Percentiles rank a stretch among this genome's conserved stretches.
Conservation (phyloP, 1,140 invertebrate genomes). For the Panulirus ornatus region DNA sequence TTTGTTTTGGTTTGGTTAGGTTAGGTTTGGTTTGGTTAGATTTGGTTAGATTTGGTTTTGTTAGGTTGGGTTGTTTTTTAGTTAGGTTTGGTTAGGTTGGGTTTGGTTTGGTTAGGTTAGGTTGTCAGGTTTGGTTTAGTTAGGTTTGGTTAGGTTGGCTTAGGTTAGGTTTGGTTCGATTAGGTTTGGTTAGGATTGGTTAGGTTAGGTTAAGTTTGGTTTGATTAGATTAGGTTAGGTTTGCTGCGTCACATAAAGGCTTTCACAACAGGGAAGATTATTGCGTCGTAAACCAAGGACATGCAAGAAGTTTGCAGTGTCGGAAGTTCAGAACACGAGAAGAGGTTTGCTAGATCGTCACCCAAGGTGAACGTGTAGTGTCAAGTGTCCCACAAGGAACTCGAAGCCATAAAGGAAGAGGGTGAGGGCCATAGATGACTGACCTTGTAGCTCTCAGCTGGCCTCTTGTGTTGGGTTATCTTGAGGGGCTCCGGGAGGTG, state of each 20-base stretch:
- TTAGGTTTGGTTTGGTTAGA: not conserved
- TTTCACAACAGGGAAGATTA: no score
- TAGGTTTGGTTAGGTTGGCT: constrained; percentile 11
- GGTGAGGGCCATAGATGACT: no score
- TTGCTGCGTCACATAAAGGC: not conserved
- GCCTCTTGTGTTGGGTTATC: no score
- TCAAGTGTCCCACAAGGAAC: no score
- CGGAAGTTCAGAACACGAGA: no score
- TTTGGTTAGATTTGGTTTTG: not conserved
- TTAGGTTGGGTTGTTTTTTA: not conserved
- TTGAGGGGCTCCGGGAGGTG: no score
- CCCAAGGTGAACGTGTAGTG: no score
- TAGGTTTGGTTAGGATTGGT: not conserved
- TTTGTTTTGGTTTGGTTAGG: constrained; percentile 27
- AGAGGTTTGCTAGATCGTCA: no score
- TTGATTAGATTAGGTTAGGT: not conserved
- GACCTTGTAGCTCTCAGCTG: no score
- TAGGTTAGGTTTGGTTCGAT: not conserved
- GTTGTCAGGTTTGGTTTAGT: constrained; percentile 16
- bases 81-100: constrained; percentile 22
- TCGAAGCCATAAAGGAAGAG: no score
- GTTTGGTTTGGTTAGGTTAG: constrained; percentile 11
- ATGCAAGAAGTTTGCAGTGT: no score
- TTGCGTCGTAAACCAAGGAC: no score
- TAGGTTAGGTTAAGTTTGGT: constrained; percentile 26